Evolutionary conservation across 2,797 vertebrate genomes (phyloP), one percentile per base, ranked within the genome.

Genomic region (Centropyge bicolor): DNA sequence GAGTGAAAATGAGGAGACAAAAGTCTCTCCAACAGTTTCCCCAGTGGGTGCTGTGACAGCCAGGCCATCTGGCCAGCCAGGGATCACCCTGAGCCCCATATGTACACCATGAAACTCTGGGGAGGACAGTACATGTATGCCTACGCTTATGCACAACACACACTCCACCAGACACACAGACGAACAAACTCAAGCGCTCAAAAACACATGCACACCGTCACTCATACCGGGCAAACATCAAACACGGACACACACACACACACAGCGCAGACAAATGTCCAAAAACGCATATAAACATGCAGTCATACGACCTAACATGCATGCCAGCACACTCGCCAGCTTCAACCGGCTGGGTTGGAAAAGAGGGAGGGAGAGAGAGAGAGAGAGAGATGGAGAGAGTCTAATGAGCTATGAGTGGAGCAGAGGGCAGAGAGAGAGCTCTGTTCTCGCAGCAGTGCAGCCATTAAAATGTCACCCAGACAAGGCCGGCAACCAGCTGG

Each of bases 401-500:
- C 73, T 88, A 89, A 92, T 83, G 86, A 91, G 87, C 78, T 86
- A 52, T 52, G 87, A 85, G 76, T 81, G 72, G 74, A 79, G 83
- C 75, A 85, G 72, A 88, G 88, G 83, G 86, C 76, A 74, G 78
- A 68, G 75, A 59, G 72, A 73, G 80, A 46, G 78, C 78, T 82
- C 70, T 90, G 88, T 84, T 89, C 84, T 82, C 78, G 10, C 84
- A 89, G 87, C 85, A 69, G 85, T 84, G 80, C 86, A 89, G 80
- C 89, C 89, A 93, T 91, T 92, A 92, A 91, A 91, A 88, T 87
- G 90, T 92, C 91, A 91, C 86, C 74, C 78, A 86, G 76, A 93
- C 84, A 77, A 88, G 89, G 75, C 83, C 88, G 59, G 71, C 77
- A 82, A 90, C 87, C 89, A 91, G 91, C 90, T 84, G 86, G 81